Evolutionary conservation across 2,888 invertebrate species (phyloP).

Genomic region (Dyspetes luteomarginatus): DNA sequence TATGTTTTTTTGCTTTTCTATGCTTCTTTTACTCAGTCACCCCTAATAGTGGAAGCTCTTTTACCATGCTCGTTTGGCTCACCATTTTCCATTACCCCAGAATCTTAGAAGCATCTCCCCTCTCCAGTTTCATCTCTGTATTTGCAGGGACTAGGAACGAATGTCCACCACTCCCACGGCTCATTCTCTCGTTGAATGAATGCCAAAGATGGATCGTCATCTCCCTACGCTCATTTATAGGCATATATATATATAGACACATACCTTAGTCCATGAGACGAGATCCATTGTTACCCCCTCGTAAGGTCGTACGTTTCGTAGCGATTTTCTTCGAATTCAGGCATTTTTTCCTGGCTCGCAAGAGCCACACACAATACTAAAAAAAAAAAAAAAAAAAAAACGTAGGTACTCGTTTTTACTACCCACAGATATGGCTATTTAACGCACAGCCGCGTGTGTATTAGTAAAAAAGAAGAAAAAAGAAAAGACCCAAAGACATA

Average conservation of each 20-base stretch:
- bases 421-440: constrained; percentile 24
- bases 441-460: constrained; percentile 30
- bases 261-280: background rate
- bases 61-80: constrained; percentile 12
- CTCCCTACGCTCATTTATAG: constrained; percentile 71
- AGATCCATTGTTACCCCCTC: constrained; percentile 41
- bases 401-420: constrained; percentile 26
- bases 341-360: constrained; percentile 70
- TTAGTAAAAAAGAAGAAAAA: constrained; percentile 19
- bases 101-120: constrained; percentile 58
- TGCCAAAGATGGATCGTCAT: constrained; percentile 79
- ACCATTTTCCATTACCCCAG: constrained; percentile 44
- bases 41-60: constrained; percentile 7
- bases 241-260: background rate
- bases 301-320: constrained; percentile 66
- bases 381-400: no score
- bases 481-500: constrained; percentile 31
- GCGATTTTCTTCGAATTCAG: constrained; percentile 78
- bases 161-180: constrained; percentile 70
- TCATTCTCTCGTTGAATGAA: constrained; percentile 79
- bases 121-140: constrained; percentile 23
- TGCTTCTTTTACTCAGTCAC: constrained; percentile 40
- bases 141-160: constrained; percentile 18
- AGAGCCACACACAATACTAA: constrained; percentile 70
- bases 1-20: constrained; percentile 23